Conservation (phyloP, 2,888 invertebrate species). For the Dione juno region DNA sequence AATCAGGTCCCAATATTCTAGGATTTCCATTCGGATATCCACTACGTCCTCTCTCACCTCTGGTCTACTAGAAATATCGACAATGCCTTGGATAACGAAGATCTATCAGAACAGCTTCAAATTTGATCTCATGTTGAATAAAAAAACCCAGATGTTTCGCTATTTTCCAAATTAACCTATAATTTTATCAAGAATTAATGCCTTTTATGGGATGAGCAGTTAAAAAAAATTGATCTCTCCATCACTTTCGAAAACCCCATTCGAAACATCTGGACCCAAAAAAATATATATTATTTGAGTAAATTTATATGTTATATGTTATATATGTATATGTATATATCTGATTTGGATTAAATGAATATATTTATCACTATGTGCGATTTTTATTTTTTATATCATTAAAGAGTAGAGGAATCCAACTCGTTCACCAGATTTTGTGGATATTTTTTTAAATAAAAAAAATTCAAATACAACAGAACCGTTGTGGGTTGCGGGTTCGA, state of each 20-base stretch:
- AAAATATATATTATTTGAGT: conserved; percentile 24
- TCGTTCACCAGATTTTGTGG: too few species aligned
- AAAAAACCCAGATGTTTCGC: conserved; percentile 1
- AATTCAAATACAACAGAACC: too few species aligned
- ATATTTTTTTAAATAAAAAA: too few species aligned
- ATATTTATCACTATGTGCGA: conserved; percentile 36
- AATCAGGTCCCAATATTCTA: conserved; percentile 1
- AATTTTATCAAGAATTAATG: too few species aligned
- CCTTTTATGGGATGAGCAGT: too few species aligned
- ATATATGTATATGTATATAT: conserved; percentile 23
- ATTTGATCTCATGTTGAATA: conserved; percentile 2
- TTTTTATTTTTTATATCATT: conserved; percentile 22
- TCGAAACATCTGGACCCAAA: conserved; percentile 38
- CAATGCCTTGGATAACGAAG: background rate
- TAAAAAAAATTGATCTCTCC: too few species aligned
- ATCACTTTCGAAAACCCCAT: background rate
- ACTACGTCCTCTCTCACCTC: background rate
- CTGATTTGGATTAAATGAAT: conserved; percentile 42
- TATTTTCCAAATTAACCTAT: background rate
- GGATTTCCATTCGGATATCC: conserved; percentile 1
- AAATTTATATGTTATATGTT: conserved; percentile 26
- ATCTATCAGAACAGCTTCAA: too few species aligned
- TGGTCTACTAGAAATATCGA: background rate
- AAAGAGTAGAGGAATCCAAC: too few species aligned
- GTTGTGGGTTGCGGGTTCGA: too few species aligned